Conservation (phyloP, 1,140 invertebrate genomes). For the Rhagoletis zephyria region DNA sequence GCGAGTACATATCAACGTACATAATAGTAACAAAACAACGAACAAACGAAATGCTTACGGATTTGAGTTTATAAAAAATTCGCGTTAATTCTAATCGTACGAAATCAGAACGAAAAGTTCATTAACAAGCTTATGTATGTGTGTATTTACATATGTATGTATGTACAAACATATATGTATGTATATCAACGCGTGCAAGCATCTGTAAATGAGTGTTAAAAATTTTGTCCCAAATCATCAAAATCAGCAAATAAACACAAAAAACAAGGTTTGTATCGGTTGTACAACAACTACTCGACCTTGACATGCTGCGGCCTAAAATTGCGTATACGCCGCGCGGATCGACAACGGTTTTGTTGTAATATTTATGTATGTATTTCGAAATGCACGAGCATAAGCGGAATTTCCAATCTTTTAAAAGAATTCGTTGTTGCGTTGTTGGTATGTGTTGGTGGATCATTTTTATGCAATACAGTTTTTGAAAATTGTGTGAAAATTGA, state of each 20-base stretch:
- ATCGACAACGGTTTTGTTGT: no score
- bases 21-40: not conserved
- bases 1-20: not conserved
- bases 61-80: not conserved
- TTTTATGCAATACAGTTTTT: no score
- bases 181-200: not conserved
- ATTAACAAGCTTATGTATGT: not conserved
- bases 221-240: not conserved
- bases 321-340: slow-evolving; percentile 3
- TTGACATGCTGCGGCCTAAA: not conserved
- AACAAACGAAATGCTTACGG: not conserved
- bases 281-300: not conserved
- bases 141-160: no score
- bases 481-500: no score
- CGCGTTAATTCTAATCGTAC: not conserved
- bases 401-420: no score
- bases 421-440: no score
- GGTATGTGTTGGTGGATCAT: no score
- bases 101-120: not conserved
- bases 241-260: not conserved
- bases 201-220: not conserved
- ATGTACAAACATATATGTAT: not conserved
- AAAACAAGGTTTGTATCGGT: slow-evolving; percentile 21
- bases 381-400: no score
- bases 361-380: no score